Evolutionary conservation across 2,888 invertebrate species (phyloP).

Genomic region (Caenorhabditis auriculariae): DNA sequence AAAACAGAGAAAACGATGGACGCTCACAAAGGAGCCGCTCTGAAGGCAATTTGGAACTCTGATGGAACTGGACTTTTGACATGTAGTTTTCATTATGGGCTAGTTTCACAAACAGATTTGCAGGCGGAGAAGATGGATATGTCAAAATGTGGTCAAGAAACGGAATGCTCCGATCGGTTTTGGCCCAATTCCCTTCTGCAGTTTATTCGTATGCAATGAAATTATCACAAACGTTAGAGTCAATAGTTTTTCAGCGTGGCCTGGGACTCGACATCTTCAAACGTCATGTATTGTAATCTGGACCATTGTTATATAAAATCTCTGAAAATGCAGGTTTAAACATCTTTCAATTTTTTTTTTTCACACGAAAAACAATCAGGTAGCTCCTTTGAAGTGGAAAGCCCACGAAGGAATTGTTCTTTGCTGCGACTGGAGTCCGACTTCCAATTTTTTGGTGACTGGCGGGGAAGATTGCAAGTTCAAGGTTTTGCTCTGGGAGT

Average conservation of each 20-base stretch:
- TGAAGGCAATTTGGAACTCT: conserved; percentile 87
- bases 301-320: conserved; percentile 71
- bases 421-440: conserved; percentile 71
- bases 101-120: conserved; percentile 7
- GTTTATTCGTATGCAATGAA: conserved; percentile 24
- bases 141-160: conserved; percentile 96
- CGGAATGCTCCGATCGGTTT: conserved; percentile 83
- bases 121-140: conserved; percentile 90
- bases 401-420: conserved; percentile 92
- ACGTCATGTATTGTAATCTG: conserved; percentile 70
- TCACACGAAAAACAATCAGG: conserved; percentile 34
- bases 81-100: conserved; percentile 67
- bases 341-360: no score
- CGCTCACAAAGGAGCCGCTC: conserved; percentile 83
- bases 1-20: conserved; percentile 88
- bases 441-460: conserved; percentile 70
- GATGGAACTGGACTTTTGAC: conserved; percentile 92
- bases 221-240: not conserved
- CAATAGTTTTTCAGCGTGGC: conserved; percentile 21
- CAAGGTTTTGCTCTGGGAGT: conserved; percentile 70
- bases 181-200: conserved; percentile 73
- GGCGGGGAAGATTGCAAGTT: conserved; percentile 78
- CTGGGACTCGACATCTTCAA: conserved; percentile 53
- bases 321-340: conserved; percentile 65
- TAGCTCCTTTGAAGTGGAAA: conserved; percentile 74